Evolutionary conservation across 2,113 vertebrate genomes (phyloP).

Genomic region (Colinus virginianus): DNA sequence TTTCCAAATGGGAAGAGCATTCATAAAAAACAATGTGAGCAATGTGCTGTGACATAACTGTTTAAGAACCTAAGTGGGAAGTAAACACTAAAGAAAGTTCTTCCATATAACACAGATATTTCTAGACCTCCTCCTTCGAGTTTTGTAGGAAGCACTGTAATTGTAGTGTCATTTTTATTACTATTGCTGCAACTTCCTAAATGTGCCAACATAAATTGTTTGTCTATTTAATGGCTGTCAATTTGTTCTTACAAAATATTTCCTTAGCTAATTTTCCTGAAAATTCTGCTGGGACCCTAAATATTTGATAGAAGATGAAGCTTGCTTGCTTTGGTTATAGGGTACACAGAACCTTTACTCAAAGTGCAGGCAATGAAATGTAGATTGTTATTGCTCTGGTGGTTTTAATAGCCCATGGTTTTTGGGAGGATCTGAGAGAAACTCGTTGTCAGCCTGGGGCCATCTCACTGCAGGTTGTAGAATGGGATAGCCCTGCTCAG

Average conservation of each 20-base stretch:
- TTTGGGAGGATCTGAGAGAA: background rate
- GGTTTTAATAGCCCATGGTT: background rate
- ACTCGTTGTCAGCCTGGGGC: background rate
- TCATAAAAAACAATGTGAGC: background rate
- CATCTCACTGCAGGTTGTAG: fast-evolving
- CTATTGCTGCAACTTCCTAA: background rate
- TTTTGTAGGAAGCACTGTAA: background rate
- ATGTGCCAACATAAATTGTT: background rate
- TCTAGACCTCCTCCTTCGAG: background rate
- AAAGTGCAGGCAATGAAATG: background rate
- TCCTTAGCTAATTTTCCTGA: background rate
- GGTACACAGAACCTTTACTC: background rate
- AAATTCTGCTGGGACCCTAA: background rate
- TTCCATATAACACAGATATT: background rate
- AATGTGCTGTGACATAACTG: background rate
- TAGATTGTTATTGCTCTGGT: background rate
- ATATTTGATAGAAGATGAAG: background rate
- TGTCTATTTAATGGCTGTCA: background rate
- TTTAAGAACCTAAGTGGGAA: background rate
- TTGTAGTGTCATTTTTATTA: background rate
- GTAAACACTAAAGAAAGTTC: background rate
- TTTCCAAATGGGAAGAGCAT: background rate
- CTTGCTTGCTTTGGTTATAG: background rate
- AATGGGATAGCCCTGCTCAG: background rate
- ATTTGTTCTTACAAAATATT: background rate